Evolutionary conservation across 2,113 vertebrate genomes (phyloP).

Genomic region (Ahaetulla prasina): DNA sequence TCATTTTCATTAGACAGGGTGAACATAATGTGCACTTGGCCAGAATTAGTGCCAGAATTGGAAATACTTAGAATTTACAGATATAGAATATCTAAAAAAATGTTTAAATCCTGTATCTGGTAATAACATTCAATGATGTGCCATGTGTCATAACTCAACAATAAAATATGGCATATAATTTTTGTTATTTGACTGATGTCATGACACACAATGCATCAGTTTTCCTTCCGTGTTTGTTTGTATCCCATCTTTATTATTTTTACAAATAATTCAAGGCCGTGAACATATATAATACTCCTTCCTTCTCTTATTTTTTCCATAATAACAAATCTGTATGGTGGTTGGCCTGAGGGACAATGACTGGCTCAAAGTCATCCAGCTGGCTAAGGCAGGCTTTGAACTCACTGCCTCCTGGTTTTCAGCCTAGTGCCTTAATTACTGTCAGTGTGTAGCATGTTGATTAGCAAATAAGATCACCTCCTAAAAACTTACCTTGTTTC

Average conservation of each 20-base stretch:
- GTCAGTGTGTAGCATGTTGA: not conserved
- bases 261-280: not conserved
- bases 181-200: not conserved
- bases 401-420: not conserved
- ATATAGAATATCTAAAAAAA: conserved; percentile 1
- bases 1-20: conserved; percentile 9
- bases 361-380: not conserved
- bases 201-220: not conserved
- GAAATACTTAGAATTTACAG: conserved; percentile 15
- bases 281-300: not conserved
- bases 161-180: not conserved
- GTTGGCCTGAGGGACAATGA: not conserved
- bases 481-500: not conserved
- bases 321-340: not conserved
- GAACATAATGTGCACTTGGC: not conserved
- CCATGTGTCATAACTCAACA: not conserved
- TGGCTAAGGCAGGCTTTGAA: not conserved
- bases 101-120: not conserved
- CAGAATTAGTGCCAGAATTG: not conserved
- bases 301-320: not conserved
- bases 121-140: not conserved
- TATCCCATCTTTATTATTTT: not conserved
- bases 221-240: not conserved
- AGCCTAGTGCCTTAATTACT: not conserved
- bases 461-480: not conserved